phyloP scores from a whole-genome alignment of 2,797 vertebrate species.

The Oreonectes daqikongensis region DNA sequence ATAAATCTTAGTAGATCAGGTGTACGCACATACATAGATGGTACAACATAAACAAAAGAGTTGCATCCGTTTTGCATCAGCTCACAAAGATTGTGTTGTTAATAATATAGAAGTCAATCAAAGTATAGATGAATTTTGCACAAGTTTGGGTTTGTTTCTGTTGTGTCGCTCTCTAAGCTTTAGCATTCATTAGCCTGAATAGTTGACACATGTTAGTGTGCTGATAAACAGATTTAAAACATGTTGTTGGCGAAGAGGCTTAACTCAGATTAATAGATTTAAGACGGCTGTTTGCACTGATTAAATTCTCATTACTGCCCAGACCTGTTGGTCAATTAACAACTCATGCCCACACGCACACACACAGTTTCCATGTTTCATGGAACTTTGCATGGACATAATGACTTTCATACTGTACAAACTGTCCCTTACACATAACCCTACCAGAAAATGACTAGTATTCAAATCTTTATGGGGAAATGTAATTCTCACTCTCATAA shows the following conservation, averaged over 20 bases:
- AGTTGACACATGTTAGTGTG: slow-evolving; percentile 24
- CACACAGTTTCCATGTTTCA: background rate
- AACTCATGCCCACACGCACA: slow-evolving; percentile 25
- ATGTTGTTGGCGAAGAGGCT: slow-evolving; percentile 48
- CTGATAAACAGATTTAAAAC: slow-evolving; percentile 45
- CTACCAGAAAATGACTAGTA: too few species aligned
- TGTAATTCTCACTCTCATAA: too few species aligned
- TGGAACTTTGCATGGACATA: too few species aligned
- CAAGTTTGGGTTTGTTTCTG: background rate
- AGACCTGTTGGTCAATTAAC: slow-evolving; percentile 54
- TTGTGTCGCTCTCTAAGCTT: slow-evolving; percentile 3
- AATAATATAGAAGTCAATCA: background rate
- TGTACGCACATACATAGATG: background rate
- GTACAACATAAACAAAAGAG: background rate
- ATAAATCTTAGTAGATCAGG: background rate
- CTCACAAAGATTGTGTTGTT: background rate
- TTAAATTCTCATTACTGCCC: slow-evolving; percentile 42
- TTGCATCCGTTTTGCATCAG: slow-evolving; percentile 3
- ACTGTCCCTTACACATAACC: too few species aligned
- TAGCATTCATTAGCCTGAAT: slow-evolving; percentile 12
- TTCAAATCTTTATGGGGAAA: too few species aligned
- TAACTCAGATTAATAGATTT: slow-evolving; percentile 52
- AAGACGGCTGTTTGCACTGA: slow-evolving; percentile 40
- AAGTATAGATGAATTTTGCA: background rate
- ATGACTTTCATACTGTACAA: too few species aligned